Percentiles rank a stretch among this genome's conserved stretches.
These are phyloP conservation scores for Arizona elegans DNA, from an alignment of 2,113 vertebrate species.

Conservation along the genomic window DNA sequence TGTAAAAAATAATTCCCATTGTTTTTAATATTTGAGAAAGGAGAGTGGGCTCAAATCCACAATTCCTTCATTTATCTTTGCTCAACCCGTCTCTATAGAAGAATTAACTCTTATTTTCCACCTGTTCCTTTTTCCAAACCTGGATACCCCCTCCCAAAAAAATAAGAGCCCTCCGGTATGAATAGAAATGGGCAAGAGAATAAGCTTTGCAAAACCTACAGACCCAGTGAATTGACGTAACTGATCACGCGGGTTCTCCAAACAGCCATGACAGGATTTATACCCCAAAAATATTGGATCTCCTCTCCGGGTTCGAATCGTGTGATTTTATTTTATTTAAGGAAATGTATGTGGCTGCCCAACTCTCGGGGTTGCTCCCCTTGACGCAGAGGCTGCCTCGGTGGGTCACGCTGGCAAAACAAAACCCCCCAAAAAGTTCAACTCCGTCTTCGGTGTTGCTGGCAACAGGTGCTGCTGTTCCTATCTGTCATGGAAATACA, in stretches of 20 bases:
- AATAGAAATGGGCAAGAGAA: background rate
- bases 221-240: background rate
- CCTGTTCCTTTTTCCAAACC: background rate
- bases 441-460: background rate
- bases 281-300: background rate
- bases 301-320: too few relatives aligned
- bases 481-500: background rate
- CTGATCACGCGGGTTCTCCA: background rate
- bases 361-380: background rate
- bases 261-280: background rate
- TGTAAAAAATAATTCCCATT: background rate
- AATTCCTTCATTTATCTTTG: background rate
- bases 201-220: background rate
- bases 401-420: background rate
- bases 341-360: background rate
- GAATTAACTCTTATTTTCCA: background rate
- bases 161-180: background rate
- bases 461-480: background rate
- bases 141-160: background rate
- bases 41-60: too few relatives aligned
- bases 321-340: background rate
- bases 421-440: background rate
- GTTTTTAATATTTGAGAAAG: background rate
- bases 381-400: background rate
- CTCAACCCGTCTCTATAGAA: background rate